These are phyloP conservation scores for Melipona beecheii DNA, from an alignment of 2,888 invertebrate species.

Conservation along the genomic window DNA sequence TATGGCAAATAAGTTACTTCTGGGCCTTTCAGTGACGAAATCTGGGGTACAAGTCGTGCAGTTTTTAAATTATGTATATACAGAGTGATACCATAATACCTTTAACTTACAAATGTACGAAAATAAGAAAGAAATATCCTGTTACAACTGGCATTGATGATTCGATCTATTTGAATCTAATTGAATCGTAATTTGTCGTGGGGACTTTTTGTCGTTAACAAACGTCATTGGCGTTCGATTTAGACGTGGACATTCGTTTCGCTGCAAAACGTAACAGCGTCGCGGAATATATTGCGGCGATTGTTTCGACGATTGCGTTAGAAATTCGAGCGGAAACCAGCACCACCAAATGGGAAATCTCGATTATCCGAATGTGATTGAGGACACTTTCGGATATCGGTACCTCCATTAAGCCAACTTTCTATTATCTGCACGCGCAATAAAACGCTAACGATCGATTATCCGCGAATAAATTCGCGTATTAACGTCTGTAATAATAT, in stretches of 20 bases:
- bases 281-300: conserved; percentile 14
- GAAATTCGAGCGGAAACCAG: conserved; percentile 22
- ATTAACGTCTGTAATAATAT: conserved; percentile 40
- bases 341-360: conserved; percentile 19
- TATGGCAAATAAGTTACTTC: too few relatives aligned
- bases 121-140: too few relatives aligned
- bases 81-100: too few relatives aligned
- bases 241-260: neutral
- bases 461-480: conserved; percentile 38
- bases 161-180: too few relatives aligned
- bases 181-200: neutral
- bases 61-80: too few relatives aligned
- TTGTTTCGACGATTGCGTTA: conserved; percentile 22
- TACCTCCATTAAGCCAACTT: conserved; percentile 36
- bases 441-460: conserved; percentile 44
- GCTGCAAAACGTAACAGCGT: neutral
- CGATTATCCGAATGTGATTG: conserved; percentile 31
- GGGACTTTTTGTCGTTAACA: neutral
- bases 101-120: neutral
- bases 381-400: conserved; percentile 35
- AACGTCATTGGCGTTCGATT: neutral
- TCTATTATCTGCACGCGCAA: conserved; percentile 26
- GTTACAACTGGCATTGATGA: neutral
- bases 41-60: too few relatives aligned
- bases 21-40: too few relatives aligned